These are phyloP conservation scores for Rhabdornis inornatus DNA, from an alignment of 2,113 vertebrate species.

Conservation along the genomic window DNA sequence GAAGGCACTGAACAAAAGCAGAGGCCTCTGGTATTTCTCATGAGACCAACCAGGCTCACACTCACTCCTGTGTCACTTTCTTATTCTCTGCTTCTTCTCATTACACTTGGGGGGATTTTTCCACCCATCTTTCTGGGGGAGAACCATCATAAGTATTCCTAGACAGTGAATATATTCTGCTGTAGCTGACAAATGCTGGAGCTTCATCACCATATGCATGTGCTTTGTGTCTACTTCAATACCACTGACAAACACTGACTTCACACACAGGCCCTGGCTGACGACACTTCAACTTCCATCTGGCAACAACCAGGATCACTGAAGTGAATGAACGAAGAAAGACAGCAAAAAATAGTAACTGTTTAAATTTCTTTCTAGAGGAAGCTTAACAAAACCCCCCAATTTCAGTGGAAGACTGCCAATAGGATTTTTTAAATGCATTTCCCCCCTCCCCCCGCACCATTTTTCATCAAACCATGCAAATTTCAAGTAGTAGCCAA, in stretches of 20 bases:
- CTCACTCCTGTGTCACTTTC: background rate
- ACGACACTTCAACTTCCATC: background rate
- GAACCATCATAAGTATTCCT: background rate
- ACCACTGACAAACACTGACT: background rate
- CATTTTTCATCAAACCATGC: background rate
- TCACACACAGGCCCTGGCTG: background rate
- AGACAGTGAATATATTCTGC: background rate
- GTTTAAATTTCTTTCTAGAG: background rate
- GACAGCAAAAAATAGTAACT: background rate
- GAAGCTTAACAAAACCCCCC: background rate
- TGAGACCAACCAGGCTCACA: background rate
- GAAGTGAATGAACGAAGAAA: background rate
- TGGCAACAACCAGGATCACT: background rate
- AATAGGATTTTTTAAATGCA: background rate
- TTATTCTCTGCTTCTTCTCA: background rate
- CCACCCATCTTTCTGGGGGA: background rate
- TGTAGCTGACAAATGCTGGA: background rate
- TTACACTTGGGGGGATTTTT: background rate
- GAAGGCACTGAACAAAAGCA: background rate
- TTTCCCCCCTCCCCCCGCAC: background rate
- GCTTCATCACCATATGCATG: background rate
- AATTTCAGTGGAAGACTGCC: background rate
- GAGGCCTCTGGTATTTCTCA: background rate
- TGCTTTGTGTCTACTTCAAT: background rate
- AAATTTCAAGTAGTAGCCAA: background rate